Percentiles rank a stretch among this genome's conserved stretches.
These are phyloP conservation scores for Xyrichtys novacula DNA, from an alignment of 2,797 vertebrate species.

Conservation along the genomic window DNA sequence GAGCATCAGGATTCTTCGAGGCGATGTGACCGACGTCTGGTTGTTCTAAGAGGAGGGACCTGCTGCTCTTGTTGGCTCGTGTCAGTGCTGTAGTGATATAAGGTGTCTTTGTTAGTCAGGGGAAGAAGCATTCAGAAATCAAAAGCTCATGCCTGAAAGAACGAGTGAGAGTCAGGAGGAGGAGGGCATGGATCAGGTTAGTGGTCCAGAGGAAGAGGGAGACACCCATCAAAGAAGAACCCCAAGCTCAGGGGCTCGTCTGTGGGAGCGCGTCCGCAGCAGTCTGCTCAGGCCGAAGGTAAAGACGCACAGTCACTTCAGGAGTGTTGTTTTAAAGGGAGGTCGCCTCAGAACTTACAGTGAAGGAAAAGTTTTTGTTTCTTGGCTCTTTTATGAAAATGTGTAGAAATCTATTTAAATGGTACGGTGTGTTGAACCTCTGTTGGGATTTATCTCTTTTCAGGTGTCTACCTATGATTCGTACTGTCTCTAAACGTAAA, in stretches of 20 bases:
- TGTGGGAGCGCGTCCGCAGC: constrained; percentile 81
- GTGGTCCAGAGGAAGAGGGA: constrained; percentile 58
- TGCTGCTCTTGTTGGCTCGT: constrained; percentile 5
- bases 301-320: constrained; percentile 20
- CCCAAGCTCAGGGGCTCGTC: constrained; percentile 62
- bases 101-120: neutral
- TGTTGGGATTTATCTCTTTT: neutral
- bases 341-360: neutral
- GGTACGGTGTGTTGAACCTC: neutral
- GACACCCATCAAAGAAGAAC: constrained; percentile 52
- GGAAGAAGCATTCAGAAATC: neutral
- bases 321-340: neutral
- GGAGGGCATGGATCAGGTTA: constrained; percentile 57
- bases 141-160: constrained; percentile 40
- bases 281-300: constrained; percentile 82
- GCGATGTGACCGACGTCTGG: neutral
- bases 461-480: too few species aligned
- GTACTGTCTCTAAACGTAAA: too few species aligned
- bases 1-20: constrained; percentile 14
- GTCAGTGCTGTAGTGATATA: neutral
- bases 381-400: neutral
- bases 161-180: constrained; percentile 68
- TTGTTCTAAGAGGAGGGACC: constrained; percentile 18
- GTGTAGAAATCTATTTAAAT: neutral
- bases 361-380: neutral